These are phyloP conservation scores for Pterois miles DNA, from an alignment of 2,797 vertebrate species.

Conservation along the genomic window DNA sequence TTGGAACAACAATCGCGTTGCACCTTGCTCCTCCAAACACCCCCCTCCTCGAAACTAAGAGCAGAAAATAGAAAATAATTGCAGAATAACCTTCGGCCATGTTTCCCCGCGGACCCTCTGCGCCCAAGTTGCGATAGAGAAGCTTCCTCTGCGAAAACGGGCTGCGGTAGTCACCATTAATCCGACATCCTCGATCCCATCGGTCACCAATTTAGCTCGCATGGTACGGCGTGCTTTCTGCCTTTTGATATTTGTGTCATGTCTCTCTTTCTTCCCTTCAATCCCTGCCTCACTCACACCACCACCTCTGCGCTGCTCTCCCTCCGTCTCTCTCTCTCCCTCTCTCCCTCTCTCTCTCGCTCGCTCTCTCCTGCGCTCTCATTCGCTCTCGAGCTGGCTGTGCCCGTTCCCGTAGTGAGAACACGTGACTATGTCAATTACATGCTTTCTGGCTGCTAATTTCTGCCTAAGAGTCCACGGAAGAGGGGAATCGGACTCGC, in stretches of 20 bases:
- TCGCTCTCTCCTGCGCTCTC: conserved; percentile 77
- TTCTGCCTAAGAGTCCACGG: conserved; percentile 51
- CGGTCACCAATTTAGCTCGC: conserved; percentile 94
- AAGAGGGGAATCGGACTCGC: conserved; percentile 21
- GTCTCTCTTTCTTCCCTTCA: conserved; percentile 79
- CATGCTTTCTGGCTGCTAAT: conserved; percentile 92
- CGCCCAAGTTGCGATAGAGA: conserved; percentile 93
- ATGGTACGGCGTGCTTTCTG: conserved; percentile 96
- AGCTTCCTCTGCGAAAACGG: conserved; percentile 92
- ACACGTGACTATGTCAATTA: conserved; percentile 98
- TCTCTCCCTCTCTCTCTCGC: conserved; percentile 42
- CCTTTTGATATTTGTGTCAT: conserved; percentile 89
- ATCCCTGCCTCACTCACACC: conserved; percentile 79
- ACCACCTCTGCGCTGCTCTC: conserved; percentile 73
- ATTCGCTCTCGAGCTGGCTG: conserved; percentile 79
- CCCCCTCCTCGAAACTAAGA: conserved; percentile 49
- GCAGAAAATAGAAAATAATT: conserved; percentile 79
- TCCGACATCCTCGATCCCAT: conserved; percentile 95
- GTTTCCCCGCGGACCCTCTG: conserved; percentile 96
- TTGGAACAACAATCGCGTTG: conserved; percentile 83
- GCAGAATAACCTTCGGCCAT: conserved; percentile 99
- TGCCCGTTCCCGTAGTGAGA: conserved; percentile 82
- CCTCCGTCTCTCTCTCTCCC: conserved; percentile 38
- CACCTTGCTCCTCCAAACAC: conserved; percentile 58
- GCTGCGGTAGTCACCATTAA: conserved; percentile 92